Base-by-base conservation (phyloP, 2,113 vertebrate genomes). In the Ahaetulla prasina region DNA sequence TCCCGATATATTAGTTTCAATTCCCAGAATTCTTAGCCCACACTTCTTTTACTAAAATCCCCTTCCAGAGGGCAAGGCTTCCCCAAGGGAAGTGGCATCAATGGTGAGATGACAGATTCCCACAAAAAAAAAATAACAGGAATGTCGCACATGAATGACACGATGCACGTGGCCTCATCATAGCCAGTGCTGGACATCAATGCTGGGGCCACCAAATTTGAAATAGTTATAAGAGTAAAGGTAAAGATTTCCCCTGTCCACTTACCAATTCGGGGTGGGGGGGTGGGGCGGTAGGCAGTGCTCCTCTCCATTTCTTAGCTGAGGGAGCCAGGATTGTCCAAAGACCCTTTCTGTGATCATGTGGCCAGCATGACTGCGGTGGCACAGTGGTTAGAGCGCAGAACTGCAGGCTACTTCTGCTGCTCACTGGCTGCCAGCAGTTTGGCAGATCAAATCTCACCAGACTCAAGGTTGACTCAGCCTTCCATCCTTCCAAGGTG, bases 181-280 rank as follows among this genome's bases (percentile, higher is more conserved):
- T 7, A 20, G 18, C n/a, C 68, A 8, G n/a, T 39, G 68, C n/a
- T 39, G n/a, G n/a, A 20, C n/a, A 74, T 16, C 63, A 35, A 35
- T 8, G n/a, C 63, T 35, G n/a, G 63, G 63, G n/a, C 63, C 63
- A 20, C 63, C n/a, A 35, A 35, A 74, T 18, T 74, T 14, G 63
- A 18, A 30, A n/a, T n/a, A n/a, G n/a, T 39, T 39, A 16, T 20
- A 39, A 63, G 60, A 30, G 1, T 63, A 63, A 63, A 63, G 27
- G 1, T 63, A 63, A 12, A 63, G 60, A 63, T 30, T 63, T 30
- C 11, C 60, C 60, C 27, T 63, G 60, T 63, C 27, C 10, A n/a
- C 10, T 63, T 63, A 30, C 11, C 27, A 0, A 63, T 30, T 63
- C 4, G 0, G 1, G 27, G 27, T 9, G 50, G 0, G 1, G 27